These are phyloP conservation scores for Corythucha ciliata DNA, from an alignment of 2,888 invertebrate genomes.

Conservation along the genomic window DNA sequence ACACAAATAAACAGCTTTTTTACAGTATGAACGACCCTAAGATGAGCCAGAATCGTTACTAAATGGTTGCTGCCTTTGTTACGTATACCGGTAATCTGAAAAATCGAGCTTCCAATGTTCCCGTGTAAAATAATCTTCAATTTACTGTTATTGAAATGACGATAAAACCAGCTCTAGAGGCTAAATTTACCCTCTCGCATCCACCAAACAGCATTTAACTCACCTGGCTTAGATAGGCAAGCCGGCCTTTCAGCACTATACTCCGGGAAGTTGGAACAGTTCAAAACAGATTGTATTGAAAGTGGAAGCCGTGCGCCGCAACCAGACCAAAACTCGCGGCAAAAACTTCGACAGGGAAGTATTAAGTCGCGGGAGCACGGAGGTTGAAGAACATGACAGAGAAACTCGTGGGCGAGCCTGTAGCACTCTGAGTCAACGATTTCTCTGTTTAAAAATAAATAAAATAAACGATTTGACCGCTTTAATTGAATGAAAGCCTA, in stretches of 20 bases:
- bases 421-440: conserved; percentile 88
- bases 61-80: no score
- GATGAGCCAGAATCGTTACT: no score
- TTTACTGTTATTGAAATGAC: no score
- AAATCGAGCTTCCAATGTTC: no score
- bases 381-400: conserved; percentile 78
- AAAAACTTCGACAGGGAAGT: conserved; percentile 72
- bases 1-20: no score
- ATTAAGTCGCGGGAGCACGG: conserved; percentile 51
- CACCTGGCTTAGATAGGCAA: conserved; percentile 69
- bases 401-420: conserved; percentile 75
- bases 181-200: no score
- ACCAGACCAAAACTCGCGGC: conserved; percentile 71
- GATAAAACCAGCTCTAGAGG: no score
- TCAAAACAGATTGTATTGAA: conserved; percentile 59
- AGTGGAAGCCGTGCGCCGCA: conserved; percentile 68
- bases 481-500: neutral
- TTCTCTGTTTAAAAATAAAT: conserved; percentile 47
- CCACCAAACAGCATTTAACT: no score
- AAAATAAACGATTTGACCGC: neutral
- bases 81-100: no score
- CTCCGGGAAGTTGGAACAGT: conserved; percentile 71
- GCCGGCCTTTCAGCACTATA: conserved; percentile 58
- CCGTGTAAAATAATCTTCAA: no score
- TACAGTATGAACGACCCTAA: no score